Evolutionary conservation across 2,888 invertebrate species (phyloP), one percentile per base, ranked within the genome.

Genomic region (Tridacna gigas): DNA sequence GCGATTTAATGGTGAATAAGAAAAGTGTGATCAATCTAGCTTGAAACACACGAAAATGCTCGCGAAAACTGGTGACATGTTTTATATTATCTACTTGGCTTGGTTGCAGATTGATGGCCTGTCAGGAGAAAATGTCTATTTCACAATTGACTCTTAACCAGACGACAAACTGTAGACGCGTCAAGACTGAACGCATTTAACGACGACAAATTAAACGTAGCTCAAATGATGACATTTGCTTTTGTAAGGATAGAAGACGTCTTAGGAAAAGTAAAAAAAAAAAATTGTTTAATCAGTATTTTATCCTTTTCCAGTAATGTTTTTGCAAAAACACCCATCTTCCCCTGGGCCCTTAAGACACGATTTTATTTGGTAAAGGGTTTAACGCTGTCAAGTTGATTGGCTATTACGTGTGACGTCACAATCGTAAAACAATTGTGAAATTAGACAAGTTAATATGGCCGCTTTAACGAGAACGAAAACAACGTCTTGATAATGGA

Each of bases 371-470:
- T 37, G 2, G 7, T 37, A 37, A 37, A 37, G 37, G 37, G 37
- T 37, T 78, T 51, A 69, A 61, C 77, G 22, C 22, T 71, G 77
- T 77, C 83, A 80, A 67, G 48, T 48, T 77, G 79, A 84, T 84
- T 84, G 84, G 84, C 63, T 73, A 63, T 67, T 66, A 74, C 25
- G 48, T 61, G 13, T 56, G 75, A 82, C 81, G 84, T 84, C 84
- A 84, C 67, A 61, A 9, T 15, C 65, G 61, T 63, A 66, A 82
- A 79, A 84, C 84, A 84, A 82, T 77, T 60, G 84, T 65, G 47
- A 78, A 60, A 48, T 47, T 22, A 82, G 47, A 48, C 56, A n/a
- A 60, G 51, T 45, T 48, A 82, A 82, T 25, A 83, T 83, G 83
- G 83, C 83, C 73, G 83, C 20, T 37, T 22, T 18, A 48, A 51